Percentiles rank a stretch among this genome's conserved stretches.
Evolutionary conservation across 1,140 invertebrate species (phyloP).

Genomic region (Coptotermes formosanus): DNA sequence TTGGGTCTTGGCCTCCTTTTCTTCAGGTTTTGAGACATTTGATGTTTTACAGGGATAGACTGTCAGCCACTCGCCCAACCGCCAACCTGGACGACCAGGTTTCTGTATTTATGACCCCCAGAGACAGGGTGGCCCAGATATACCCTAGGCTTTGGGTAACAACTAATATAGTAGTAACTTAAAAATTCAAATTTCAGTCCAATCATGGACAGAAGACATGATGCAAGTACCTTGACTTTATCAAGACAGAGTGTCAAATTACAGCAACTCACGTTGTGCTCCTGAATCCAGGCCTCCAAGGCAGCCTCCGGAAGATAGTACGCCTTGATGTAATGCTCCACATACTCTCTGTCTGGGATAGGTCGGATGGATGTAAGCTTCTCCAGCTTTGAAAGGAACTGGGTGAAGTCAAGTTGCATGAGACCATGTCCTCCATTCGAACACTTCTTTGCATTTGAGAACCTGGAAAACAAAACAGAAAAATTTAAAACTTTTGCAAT

Average conservation of each 20-base stretch:
- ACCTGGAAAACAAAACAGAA: conserved; percentile 53
- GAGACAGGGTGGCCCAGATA: not conserved
- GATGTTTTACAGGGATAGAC: too few species aligned
- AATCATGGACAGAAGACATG: not conserved
- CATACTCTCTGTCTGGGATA: conserved; percentile 82
- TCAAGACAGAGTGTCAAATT: not conserved
- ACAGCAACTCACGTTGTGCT: conserved; percentile 63
- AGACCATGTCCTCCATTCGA: conserved; percentile 92
- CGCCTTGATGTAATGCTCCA: conserved; percentile 82
- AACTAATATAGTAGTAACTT: not conserved
- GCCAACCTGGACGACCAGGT: too few species aligned
- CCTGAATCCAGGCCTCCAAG: conserved; percentile 85
- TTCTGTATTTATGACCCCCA: too few species aligned
- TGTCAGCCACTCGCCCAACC: not conserved
- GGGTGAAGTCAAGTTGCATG: conserved; percentile 98
- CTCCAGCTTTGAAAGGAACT: conserved; percentile 89
- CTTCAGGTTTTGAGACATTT: too few species aligned
- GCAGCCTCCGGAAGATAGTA: conserved; percentile 89
- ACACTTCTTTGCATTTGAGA: conserved; percentile 89
- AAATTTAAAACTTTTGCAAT: too few species aligned
- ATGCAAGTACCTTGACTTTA: conserved; percentile 26
- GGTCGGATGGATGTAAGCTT: conserved; percentile 78
- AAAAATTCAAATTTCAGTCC: not conserved
- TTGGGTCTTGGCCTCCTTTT: too few species aligned
- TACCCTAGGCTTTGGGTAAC: not conserved